Evolutionary conservation across 92 coral and sea anemone genomes (phyloP), one percentile per base, ranked within the genome.

Genomic region (Actinernus sp.): DNA sequence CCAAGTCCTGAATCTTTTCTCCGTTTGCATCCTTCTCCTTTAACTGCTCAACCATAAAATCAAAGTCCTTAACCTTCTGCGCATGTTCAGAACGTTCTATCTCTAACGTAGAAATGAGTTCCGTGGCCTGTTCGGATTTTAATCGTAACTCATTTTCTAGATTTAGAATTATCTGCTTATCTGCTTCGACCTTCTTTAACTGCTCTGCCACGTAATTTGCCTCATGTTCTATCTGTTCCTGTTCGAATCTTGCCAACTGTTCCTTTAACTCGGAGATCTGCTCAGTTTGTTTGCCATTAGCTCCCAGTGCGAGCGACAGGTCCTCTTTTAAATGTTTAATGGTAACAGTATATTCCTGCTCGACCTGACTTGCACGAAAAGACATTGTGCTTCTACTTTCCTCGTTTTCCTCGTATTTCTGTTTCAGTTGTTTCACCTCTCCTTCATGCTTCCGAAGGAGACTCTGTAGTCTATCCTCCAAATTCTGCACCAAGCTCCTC

Each of bases 21-120:
- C 71, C 81, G 53, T 85, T 73, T 17, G 63, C 61, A 41, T 84
- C 89, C 37, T 63, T 72, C 67, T 76, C 82, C 48, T 54, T 80
- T 14, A 68, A 3, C 29, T 77, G 68, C 20, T 90, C 92, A 11
- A 58, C 65, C 12, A 65, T 49, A 26, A 31, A 69, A 56, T 81
- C 64, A 37, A 76, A 57, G 16, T 76, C 91, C 11, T 56, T 50
- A 13, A 40, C 55, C 43, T 72, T 76, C 30, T 53, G 74, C 36
- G 73, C 45, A 31, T 71, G 68, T 34, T 81, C 63, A n/a, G 47
- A 25, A 2, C 78, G 78, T 53, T 70, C 78, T 3, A 53, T 19
- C 9, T 70, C 63, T 20, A 70, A 21, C 3, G 23, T 26, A 0
- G 78, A 30, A 3, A 51, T 29, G 25, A 46, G 44, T 1, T 39